Base-by-base conservation (phyloP, 2,888 invertebrate genomes). In the Rapana venosa region DNA sequence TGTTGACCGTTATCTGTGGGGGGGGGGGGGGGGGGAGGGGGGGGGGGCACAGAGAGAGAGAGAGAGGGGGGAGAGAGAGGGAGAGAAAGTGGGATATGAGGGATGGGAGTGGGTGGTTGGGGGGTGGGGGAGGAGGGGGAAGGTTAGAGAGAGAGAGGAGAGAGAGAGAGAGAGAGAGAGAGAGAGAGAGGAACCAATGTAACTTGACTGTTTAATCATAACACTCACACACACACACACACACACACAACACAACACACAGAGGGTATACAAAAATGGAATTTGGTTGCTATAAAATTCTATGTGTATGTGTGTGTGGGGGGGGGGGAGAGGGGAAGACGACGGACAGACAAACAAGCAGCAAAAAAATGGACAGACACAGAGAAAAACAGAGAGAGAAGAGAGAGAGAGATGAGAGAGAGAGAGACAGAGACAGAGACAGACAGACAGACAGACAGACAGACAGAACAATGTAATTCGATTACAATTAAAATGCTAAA, bases 1-100 rank as follows among this genome's bases (percentile, higher is more conserved):
- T 70, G 35, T 70, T 87, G 35, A 87, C 87, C 36, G 70, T 87
- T 36, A 87, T 36, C 87, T 87, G 70, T 20, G 35, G 32, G 35
- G 35, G 17, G 35, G 35, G 35, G 6, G 35, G 79, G 15, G 13
- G n/a, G 74, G 74, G 15, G 74, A 11, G 6, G 74, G n/a, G 6
- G 22, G n/a, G n/a, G 74, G 22, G 74, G 22, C 22, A 74, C 22
- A 74, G 47, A 47, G 47, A 8, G 47, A 47, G 47, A 47, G 47
- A 8, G 47, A 47, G 47, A 47, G 8, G n/a, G 47, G 47, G 8
- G 47, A 47, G 47, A 8, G 47, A 47, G 47, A 47, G 47, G 47
- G 47, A 47, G 47, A 47, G 8, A 47, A 8, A 8, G 8, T 2
- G 47, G 47, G 47, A 8, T 5, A 8, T 47, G 47, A 47, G 47